phyloP scores from a whole-genome alignment of 2,797 vertebrate genomes.

The Poeciliopsis gracilis region DNA sequence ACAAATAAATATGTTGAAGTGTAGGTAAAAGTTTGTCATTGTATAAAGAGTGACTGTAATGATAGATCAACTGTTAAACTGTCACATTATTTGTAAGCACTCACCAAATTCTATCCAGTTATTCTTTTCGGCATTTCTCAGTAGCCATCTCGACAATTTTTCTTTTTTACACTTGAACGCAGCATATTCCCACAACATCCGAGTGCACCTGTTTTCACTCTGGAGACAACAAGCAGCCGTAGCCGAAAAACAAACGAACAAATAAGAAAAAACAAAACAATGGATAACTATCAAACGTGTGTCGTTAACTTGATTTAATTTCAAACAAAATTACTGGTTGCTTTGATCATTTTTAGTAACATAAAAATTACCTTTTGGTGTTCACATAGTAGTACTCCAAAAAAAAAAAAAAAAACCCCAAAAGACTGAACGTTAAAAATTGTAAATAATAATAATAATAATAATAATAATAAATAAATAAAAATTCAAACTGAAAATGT shows the following conservation, averaged over 20 bases:
- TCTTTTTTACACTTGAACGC: constrained; percentile 23
- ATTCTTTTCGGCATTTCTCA: not conserved
- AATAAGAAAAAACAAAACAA: not conserved
- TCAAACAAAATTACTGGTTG: not conserved
- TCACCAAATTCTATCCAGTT: too few relatives aligned
- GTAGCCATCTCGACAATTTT: not conserved
- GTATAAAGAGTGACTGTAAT: not conserved
- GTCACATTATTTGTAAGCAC: not conserved
- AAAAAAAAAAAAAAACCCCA: too few relatives aligned
- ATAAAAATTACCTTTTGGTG: not conserved
- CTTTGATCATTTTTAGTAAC: not conserved
- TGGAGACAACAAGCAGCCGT: not conserved
- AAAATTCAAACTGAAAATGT: not conserved
- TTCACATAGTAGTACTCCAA: not conserved
- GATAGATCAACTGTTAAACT: not conserved
- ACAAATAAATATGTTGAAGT: not conserved
- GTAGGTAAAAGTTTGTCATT: not conserved
- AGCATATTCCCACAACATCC: constrained; percentile 20
- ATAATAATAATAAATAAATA: too few relatives aligned
- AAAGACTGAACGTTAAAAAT: not conserved
- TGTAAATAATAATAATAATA: not conserved
- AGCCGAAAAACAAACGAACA: too few relatives aligned
- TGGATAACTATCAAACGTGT: not conserved
- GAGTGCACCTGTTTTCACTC: constrained; percentile 54
- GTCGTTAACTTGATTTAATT: not conserved